Conservation (phyloP, 2,888 invertebrate species). For the Dasypogon diadema region DNA sequence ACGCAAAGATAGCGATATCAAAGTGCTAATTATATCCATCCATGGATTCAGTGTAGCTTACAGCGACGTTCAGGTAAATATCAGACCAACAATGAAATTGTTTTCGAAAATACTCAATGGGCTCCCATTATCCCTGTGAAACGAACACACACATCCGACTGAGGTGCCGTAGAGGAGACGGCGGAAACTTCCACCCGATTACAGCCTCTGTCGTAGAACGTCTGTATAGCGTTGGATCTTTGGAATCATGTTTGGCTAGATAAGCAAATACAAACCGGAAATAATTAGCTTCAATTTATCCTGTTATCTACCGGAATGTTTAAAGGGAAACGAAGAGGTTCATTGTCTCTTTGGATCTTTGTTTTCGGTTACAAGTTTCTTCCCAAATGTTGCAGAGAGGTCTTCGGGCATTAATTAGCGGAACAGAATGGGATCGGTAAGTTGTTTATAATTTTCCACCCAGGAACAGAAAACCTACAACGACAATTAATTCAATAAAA, state of each 20-base stretch:
- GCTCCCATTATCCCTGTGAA: constrained; percentile 14
- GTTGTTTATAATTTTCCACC: constrained; percentile 6
- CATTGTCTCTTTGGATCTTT: constrained; percentile 20
- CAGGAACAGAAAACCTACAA: neutral
- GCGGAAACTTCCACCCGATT: constrained; percentile 7
- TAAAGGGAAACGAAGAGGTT: neutral
- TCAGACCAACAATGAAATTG: constrained; percentile 42
- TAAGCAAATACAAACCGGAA: constrained; percentile 55
- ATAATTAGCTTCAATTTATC: constrained; percentile 55
- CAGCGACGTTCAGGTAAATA: constrained; percentile 38
- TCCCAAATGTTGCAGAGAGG: neutral
- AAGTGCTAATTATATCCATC: constrained; percentile 32
- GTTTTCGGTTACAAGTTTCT: constrained; percentile 25
- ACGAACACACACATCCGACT: constrained; percentile 32
- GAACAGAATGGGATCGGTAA: neutral
- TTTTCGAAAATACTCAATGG: constrained; percentile 46
- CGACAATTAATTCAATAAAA: neutral
- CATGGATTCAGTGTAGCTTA: neutral
- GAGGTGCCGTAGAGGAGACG: neutral
- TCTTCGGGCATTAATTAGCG: neutral
- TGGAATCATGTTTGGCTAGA: constrained; percentile 50
- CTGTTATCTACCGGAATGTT: constrained; percentile 49
- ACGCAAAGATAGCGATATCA: constrained; percentile 22
- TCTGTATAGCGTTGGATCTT: constrained; percentile 22
- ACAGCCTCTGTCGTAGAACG: neutral